phyloP scores from a whole-genome alignment of 2,888 invertebrate species.

The Platypus cylindrus region DNA sequence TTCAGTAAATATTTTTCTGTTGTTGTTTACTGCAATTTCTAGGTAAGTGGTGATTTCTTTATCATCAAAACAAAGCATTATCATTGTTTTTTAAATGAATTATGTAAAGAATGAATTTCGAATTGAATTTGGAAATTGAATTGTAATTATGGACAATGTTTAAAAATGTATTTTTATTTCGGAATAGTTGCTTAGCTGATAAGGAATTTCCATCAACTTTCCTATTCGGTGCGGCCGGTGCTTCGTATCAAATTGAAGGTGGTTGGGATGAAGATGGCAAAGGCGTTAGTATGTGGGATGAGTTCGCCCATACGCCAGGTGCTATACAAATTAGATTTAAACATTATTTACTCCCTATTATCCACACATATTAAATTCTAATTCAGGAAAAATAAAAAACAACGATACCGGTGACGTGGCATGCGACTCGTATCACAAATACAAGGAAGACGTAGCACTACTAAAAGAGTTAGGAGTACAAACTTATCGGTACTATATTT shows the following conservation, averaged over 20 bases:
- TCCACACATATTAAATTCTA: no score
- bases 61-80: no score
- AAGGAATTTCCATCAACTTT: conserved; percentile 8
- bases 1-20: no score
- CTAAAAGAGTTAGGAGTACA: conserved; percentile 41
- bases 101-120: no score
- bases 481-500: conserved; percentile 45
- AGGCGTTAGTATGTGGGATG: conserved; percentile 13
- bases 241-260: conserved; percentile 10
- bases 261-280: conserved; percentile 15
- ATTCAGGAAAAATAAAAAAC: conserved; percentile 3
- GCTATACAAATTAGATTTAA: background rate
- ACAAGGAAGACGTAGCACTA: conserved; percentile 44
- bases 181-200: conserved; percentile 3
- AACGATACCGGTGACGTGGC: conserved; percentile 47
- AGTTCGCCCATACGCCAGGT: conserved; percentile 6
- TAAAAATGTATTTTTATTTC: conserved; percentile 1
- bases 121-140: no score
- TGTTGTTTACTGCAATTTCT: no score
- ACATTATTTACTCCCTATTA: background rate
- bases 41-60: no score
- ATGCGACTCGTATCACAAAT: conserved; percentile 52
- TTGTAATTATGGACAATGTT: no score
- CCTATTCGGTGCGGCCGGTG: conserved; percentile 6
- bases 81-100: no score